Conservation (phyloP, 2,113 vertebrate genomes). For the Sorex fumeus region DNA sequence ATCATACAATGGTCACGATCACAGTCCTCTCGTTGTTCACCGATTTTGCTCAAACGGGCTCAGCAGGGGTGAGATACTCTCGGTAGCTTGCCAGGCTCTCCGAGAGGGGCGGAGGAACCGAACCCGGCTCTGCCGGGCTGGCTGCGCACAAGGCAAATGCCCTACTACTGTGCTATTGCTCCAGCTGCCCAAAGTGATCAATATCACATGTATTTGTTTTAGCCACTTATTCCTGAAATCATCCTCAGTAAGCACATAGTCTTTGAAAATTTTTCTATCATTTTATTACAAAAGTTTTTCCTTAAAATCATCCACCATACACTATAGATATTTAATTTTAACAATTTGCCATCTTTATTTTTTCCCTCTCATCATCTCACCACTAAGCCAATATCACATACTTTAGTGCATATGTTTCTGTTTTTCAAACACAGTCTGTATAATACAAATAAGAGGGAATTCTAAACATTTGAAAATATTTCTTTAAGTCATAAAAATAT, state of each 20-base stretch:
- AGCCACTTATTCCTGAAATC: neutral
- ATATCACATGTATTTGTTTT: neutral
- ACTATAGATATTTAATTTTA: neutral
- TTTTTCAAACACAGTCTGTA: neutral
- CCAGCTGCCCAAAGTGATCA: neutral
- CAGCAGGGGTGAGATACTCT: no score
- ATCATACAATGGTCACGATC: no score
- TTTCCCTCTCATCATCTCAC: neutral
- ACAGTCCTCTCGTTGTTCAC: no score
- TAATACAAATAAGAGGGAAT: neutral
- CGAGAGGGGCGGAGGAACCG: no score
- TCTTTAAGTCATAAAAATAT: neutral
- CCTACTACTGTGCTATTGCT: no score
- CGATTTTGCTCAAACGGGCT: no score
- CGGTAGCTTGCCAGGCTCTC: no score
- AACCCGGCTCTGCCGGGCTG: no score
- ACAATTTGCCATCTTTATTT: neutral
- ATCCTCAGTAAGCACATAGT: neutral
- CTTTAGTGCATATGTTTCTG: neutral
- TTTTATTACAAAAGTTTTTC: neutral
- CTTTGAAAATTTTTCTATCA: neutral
- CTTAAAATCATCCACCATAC: neutral
- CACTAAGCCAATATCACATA: neutral
- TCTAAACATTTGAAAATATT: neutral
- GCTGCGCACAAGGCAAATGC: no score